Evolutionary conservation across 2,888 invertebrate genomes (phyloP), one percentile per base, ranked within the genome.

Genomic region (Halictus ligatus): DNA sequence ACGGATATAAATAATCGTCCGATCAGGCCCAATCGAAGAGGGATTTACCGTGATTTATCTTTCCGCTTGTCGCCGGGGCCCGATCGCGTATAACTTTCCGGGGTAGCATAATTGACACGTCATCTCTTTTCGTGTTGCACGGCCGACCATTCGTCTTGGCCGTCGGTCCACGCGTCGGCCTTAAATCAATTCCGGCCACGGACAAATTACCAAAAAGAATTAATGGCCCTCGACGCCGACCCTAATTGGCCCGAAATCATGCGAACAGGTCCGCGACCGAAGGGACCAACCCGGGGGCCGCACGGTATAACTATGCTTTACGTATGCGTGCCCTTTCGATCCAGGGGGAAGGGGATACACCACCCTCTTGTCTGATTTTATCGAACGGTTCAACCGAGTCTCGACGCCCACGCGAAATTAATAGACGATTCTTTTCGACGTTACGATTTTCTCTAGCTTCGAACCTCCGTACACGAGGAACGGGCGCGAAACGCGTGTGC

Each of bases 181-280:
- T 89, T 90, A 89, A 92, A 92, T 92, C 92, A 93, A 92, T 92
- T 92, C 88, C 84, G 78, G 77, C 81, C 82, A 83, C 83, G 82
- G 87, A 90, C 90, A 90, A 91, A 91, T 91, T 89, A 91, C 89
- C 85, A 90, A 91, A 91, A 91, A 85, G 90, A 84, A 91, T 90
- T 90, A 90, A 90, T 91, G 90, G 90, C 89, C 83, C 82, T 88
- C 25, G 84, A 87, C 91, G 83, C 89, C 90, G 88, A 80, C 54
- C 88, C 91, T 91, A 91, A 91, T 91, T 91, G 91, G 90, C 78
- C 87, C 83, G 83, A 89, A 86, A 90, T 90, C 89, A 86, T 81
- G 79, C 83, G 86, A 81, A 77, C 78, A 50, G 58, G 73, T 43
- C 29, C 18, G 21, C 46, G 60, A 43, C 18, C 46, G 69, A 43